A percentile compares a stretch with the other conserved stretches of the same genome.
phyloP scores from a whole-genome alignment of 2,113 vertebrate species.

The Mormyrus iriodes region DNA sequence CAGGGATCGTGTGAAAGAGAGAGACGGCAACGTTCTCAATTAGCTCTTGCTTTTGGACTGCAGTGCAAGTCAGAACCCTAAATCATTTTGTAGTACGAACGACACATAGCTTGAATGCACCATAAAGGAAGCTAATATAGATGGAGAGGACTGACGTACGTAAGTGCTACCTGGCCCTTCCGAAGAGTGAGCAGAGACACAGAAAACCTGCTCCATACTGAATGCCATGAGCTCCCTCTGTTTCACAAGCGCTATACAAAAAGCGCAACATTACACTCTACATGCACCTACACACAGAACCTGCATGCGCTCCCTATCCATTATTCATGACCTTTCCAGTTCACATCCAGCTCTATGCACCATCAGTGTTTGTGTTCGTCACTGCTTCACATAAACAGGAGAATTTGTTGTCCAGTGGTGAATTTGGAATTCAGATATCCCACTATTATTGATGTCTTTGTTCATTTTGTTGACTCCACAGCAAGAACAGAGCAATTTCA shows the following conservation, averaged over 20 bases:
- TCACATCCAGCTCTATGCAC: not conserved
- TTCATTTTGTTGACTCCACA: not conserved
- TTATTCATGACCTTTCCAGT: not conserved
- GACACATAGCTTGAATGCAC: not conserved
- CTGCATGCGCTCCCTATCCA: not conserved
- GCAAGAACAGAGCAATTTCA: not conserved
- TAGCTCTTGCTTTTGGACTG: not conserved
- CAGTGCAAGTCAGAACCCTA: not conserved
- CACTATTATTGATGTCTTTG: not conserved
- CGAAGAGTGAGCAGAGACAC: not conserved
- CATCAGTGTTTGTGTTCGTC: not conserved
- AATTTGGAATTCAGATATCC: not conserved
- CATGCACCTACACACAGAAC: too few species aligned
- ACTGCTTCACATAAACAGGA: not conserved
- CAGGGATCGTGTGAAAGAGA: not conserved
- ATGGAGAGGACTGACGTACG: not conserved
- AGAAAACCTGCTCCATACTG: not conserved
- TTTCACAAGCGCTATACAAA: too few species aligned
- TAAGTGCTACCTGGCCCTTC: not conserved
- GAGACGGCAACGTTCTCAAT: not conserved
- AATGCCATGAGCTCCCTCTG: not conserved
- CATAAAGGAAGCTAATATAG: not conserved
- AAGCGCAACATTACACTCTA: too few species aligned
- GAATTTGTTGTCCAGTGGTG: not conserved
- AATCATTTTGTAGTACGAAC: not conserved